A percentile compares a stretch with the other conserved stretches of the same genome.
Conservation (phyloP, 2,797 vertebrate species). For the Morus bassanus region DNA sequence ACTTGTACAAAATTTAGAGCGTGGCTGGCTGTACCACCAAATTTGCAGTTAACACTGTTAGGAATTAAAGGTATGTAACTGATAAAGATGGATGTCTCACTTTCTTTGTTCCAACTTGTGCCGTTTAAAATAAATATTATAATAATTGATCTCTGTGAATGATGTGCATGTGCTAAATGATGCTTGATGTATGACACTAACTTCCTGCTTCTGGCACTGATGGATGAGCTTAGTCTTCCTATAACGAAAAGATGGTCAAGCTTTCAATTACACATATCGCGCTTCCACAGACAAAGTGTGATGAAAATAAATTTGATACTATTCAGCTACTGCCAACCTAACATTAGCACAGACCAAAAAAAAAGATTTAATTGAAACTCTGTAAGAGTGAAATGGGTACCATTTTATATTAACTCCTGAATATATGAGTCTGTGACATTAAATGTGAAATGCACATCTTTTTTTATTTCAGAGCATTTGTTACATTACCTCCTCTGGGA, state of each 20-base stretch:
- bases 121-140: slow-evolving; percentile 70
- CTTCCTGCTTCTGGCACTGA: slow-evolving; percentile 60
- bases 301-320: slow-evolving; percentile 3
- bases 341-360: background rate
- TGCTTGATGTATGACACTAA: slow-evolving; percentile 19
- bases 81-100: slow-evolving; percentile 69
- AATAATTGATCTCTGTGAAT: slow-evolving; percentile 71
- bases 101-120: slow-evolving; percentile 44
- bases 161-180: slow-evolving; percentile 59
- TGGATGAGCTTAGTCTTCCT: slow-evolving; percentile 34
- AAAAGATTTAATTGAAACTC: background rate
- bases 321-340: background rate
- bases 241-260: slow-evolving; percentile 62
- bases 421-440: background rate
- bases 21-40: slow-evolving; percentile 14
- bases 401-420: background rate
- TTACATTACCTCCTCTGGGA: slow-evolving; percentile 20
- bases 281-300: background rate
- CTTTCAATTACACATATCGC: slow-evolving; percentile 27
- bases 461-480: slow-evolving; percentile 17
- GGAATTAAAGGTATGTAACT: slow-evolving; percentile 59
- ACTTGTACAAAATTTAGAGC: slow-evolving; percentile 44
- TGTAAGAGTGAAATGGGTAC: background rate
- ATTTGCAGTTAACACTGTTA: slow-evolving; percentile 44
- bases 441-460: background rate